Evolutionary conservation across 2,888 invertebrate species (phyloP), one percentile per base, ranked within the genome.

Genomic region (Machimus rusticus): DNA sequence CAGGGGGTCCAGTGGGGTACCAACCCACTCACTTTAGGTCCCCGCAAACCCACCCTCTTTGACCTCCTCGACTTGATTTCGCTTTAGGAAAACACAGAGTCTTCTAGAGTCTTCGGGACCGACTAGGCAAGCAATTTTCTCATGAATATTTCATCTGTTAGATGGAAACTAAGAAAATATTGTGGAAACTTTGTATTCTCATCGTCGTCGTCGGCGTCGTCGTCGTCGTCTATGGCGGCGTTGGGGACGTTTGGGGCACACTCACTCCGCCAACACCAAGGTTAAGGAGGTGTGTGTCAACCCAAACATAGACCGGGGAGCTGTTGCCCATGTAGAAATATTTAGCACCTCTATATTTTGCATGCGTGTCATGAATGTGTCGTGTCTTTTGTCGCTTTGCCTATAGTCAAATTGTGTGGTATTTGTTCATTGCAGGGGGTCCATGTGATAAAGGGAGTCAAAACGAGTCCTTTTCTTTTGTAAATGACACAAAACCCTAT

Each of bases 81-180:
- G 51, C 51, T 51, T 51, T 51, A 51, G 51, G 51, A 51, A 51
- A 16, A 46, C 43, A 46, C 4, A 51, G 51, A 51, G 51, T 51
- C 51, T n/a, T 51, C 23, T n/a, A 28, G 28, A 66, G 28, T 28
- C 28, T 12, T 28, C 19, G 12, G 28, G 28, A 66, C 9, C 9
- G 12, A 66, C 66, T 28, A 66, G 28, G 66, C 28, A 66, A 66
- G 66, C 57, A 57, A 76, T 76, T 37, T 76, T 76, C 76, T 76
- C 76, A 76, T 76, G 76, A 76, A 76, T 76, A 76, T 76, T 76
- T 76, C 76, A 76, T 76, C 76, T 76, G 31, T 14, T 37, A 76
- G 76, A 76, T 76, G 31, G 76, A 76, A 76, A 76, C 76, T 76
- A 76, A 76, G 76, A 76, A 76, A 76, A 76, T 76, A 76, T 76